Base-by-base conservation (phyloP, 2,888 invertebrate species). In the Nymphalis urticae region DNA sequence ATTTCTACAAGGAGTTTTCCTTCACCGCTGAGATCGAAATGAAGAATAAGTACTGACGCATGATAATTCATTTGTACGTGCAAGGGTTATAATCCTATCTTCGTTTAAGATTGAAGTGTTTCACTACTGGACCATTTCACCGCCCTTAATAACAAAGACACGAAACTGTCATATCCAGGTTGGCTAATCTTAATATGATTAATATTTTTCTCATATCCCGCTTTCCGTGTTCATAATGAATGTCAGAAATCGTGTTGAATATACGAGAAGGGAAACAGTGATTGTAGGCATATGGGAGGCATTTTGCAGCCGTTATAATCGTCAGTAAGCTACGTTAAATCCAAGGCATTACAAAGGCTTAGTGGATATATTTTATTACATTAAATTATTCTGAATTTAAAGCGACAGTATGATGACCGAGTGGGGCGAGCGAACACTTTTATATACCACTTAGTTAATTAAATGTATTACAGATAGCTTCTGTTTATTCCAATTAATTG, bases 321-420 rank as follows among this genome's bases (percentile, higher is more conserved):
- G 80, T 78, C 79, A 81, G 81, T 86, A 85, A 89, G 86, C 87
- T 81, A 76, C 78, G 83, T 80, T 82, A 88, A 87, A 84, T 80
- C 87, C 83, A 70, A 71, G 77, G 83, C 79, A 82, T 87, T 84
- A 85, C 79, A 74, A 75, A 72, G 82, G 85, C 83, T 87, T 84
- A 84, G 80, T 80, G 85, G 89, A 87, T 88, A 86, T 87, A 87
- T 88, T 88, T 88, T 87, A 89, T 89, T 88, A 85, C 86, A 78
- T 87, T 87, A 84, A 84, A 85, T 86, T 84, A 87, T 86, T 85
- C 86, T 82, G 80, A 77, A 80, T 80, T 80, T 77, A 80, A 80
- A 81, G 81, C 77, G 76, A 73, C 80, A 75, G 78, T 80, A 80
- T 82, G 85, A 86, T 83, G 85, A 80, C 82, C 64, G 80, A 75